Evolutionary conservation across 1,140 invertebrate species (phyloP).

Genomic region (Caenorhabditis briggsae): DNA sequence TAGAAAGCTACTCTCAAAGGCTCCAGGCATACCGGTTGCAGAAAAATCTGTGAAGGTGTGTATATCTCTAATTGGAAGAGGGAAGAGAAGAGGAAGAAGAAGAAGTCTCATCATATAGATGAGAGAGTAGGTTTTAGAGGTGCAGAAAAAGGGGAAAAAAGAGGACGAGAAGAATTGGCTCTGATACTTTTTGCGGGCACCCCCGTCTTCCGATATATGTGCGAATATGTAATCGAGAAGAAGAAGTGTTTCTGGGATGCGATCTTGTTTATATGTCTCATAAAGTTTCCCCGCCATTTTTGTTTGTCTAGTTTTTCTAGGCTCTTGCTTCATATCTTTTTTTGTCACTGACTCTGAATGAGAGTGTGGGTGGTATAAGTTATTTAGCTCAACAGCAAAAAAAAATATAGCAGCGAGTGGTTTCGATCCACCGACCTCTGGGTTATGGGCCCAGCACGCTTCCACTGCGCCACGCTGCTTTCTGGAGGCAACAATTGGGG

Average conservation of each 20-base stretch:
- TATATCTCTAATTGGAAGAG: conserved; percentile 47
- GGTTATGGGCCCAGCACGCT: conserved; percentile 98
- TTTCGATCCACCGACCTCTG: conserved; percentile 96
- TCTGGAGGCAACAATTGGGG: neutral
- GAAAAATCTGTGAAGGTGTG: conserved; percentile 12
- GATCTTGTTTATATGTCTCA: conserved; percentile 43
- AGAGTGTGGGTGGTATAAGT: neutral
- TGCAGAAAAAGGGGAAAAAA: too few relatives aligned
- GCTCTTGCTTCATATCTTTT: conserved; percentile 6
- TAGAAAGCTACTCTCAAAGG: too few relatives aligned
- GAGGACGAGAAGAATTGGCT: conserved; percentile 11
- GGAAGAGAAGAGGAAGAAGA: neutral
- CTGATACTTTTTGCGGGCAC: conserved; percentile 39
- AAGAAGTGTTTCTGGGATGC: conserved; percentile 52
- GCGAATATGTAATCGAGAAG: conserved; percentile 46
- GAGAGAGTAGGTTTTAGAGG: neutral
- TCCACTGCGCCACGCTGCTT: conserved; percentile 97
- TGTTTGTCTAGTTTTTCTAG: conserved; percentile 35
- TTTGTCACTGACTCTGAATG: conserved; percentile 12
- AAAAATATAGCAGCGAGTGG: conserved; percentile 86
- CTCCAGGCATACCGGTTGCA: neutral
- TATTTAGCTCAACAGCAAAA: neutral
- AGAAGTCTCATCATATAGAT: conserved; percentile 24
- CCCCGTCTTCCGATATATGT: conserved; percentile 53
- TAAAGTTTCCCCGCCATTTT: conserved; percentile 34